Conservation (phyloP, 2,888 invertebrate genomes). For the Heterodera filipjevi region DNA sequence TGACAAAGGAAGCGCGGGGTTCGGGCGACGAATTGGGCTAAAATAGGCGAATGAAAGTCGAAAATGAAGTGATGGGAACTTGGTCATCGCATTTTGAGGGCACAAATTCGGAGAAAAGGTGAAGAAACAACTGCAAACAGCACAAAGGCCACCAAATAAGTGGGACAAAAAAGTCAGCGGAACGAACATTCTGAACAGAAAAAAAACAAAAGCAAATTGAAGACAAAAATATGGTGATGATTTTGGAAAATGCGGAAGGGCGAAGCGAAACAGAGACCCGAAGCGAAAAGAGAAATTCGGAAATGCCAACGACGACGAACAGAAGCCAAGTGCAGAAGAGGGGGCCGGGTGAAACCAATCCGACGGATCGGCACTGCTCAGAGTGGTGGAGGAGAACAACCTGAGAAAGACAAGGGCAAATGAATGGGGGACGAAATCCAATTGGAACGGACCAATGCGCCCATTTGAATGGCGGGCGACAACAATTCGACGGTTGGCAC, state of each 20-base stretch:
- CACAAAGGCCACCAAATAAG: conserved; percentile 59
- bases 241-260: not conserved
- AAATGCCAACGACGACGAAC: conserved; percentile 75
- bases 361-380: conserved; percentile 75
- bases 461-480: conserved; percentile 52
- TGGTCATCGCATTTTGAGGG: conserved; percentile 10
- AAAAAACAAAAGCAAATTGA: conserved; percentile 17
- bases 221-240: too few species aligned
- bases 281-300: conserved; percentile 51
- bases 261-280: not conserved
- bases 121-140: conserved; percentile 51
- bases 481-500: conserved; percentile 53
- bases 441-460: conserved; percentile 50
- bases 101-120: conserved; percentile 52
- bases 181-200: conserved; percentile 50
- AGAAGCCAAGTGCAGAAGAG: conserved; percentile 89
- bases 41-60: not conserved
- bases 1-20: conserved; percentile 55
- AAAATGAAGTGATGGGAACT: conserved; percentile 5
- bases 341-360: conserved; percentile 85
- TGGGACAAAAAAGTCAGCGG: conserved; percentile 54
- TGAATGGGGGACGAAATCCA: not conserved
- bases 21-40: conserved; percentile 50
- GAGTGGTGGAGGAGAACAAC: conserved; percentile 37
- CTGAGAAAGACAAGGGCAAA: conserved; percentile 27